A percentile compares a stretch with the other conserved stretches of the same genome.
phyloP scores from a whole-genome alignment of 2,888 invertebrate species.

The Quadroppia sp. region DNA sequence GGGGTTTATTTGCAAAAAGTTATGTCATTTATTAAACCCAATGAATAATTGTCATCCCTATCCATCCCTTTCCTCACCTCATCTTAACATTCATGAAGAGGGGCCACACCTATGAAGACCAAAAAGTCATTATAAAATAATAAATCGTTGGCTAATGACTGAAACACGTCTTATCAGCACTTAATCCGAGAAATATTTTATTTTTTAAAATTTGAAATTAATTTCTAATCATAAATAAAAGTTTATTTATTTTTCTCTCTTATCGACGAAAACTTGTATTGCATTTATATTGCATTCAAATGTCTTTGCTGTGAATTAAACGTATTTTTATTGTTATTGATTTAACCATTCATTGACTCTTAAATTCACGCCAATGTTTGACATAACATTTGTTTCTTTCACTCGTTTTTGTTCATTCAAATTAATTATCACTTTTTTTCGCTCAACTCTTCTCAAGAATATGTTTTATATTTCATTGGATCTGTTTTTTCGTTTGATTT shows the following conservation, averaged over 20 bases:
- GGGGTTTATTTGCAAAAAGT: neutral
- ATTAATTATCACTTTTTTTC: neutral
- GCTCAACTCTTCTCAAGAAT: neutral
- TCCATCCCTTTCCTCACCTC: no score
- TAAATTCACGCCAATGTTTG: neutral
- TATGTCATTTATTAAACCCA: neutral
- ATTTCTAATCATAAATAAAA: neutral
- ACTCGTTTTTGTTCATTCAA: neutral
- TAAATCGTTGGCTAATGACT: neutral
- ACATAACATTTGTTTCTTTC: neutral
- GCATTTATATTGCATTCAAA: neutral
- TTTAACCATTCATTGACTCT: neutral
- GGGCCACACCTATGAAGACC: conserved; percentile 5
- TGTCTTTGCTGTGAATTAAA: no score
- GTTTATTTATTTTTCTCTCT: neutral
- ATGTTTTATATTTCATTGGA: neutral
- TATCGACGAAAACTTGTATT: neutral
- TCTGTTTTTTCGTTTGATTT: neutral
- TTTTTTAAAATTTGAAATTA: neutral
- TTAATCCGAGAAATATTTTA: neutral
- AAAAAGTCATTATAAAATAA: neutral
- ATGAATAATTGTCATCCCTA: no score
- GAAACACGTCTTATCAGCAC: neutral
- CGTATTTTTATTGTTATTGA: no score
- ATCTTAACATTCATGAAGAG: no score